A percentile compares a stretch with the other conserved stretches of the same genome.
Conservation (phyloP, 2,113 vertebrate genomes). For the Fregata magnificens region DNA sequence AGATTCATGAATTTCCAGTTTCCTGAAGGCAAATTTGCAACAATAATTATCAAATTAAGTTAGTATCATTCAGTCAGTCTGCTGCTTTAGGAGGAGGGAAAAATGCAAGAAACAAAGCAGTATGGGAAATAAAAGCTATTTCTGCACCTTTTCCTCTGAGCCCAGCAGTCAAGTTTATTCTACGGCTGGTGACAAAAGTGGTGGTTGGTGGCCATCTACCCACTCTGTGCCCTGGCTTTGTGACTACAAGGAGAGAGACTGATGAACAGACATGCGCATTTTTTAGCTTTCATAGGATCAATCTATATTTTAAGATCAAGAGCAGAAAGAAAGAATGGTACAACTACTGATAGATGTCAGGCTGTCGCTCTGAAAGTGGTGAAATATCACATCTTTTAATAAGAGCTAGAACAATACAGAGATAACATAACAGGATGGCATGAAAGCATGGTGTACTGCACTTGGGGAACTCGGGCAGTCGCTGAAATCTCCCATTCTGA, state of each 20-base stretch:
- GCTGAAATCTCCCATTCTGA: not conserved
- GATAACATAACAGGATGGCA: not conserved
- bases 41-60: not conserved
- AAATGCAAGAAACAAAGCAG: not conserved
- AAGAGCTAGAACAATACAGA: not conserved
- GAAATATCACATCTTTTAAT: not conserved
- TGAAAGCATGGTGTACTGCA: not conserved
- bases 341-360: not conserved
- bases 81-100: not conserved
- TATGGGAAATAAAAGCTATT: not conserved
- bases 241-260: not conserved
- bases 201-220: not conserved
- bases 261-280: not conserved
- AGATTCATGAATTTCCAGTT: not conserved
- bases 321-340: not conserved
- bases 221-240: rapidly evolving
- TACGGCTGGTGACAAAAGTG: not conserved
- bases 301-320: not conserved
- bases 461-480: not conserved
- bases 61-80: not conserved
- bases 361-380: not conserved
- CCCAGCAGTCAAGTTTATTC: not conserved
- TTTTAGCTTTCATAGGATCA: not conserved
- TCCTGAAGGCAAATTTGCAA: not conserved
- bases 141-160: not conserved